Evolutionary conservation across 2,113 vertebrate species (phyloP), one percentile per base, ranked within the genome.

Genomic region (Lepus timidus): DNA sequence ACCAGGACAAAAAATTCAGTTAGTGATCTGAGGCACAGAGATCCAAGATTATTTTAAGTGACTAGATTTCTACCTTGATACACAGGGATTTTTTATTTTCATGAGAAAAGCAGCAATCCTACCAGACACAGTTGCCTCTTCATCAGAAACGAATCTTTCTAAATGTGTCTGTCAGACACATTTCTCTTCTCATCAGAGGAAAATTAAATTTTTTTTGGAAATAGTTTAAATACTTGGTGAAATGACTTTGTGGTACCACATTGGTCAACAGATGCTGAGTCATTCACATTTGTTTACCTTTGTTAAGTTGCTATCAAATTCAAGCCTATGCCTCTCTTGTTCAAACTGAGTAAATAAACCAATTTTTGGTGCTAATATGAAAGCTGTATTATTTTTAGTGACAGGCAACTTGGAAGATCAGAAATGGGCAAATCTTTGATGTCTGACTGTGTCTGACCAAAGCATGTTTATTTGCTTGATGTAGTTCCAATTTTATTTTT

Each of bases 181-280:
- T 73, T 73, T 78, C 52, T 2, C 20, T 61, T 93, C 0, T 51
- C 31, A 52, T 61, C 33, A 87, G 44, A 86, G 51, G 31, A 86
- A 87, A 87, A 82, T 31, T 39, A 58, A 90, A 55, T 87, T 68
- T 76, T 81, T 86, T 81, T 61, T 74, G 49, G 61, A 82, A 85
- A 73, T 64, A 79, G 14, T 73, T 67, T 20, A 16, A n/a, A 39
- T 85, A 39, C 81, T 85, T 85, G n/a, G 16, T 90, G 27, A 85
- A 67, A 39, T 75, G 58, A 75, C 33, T 79, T 71, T 81, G 23
- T 87, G 62, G 61, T 14, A 68, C 31, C 20, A 3, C 49, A 62
- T 5, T 44, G 39, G 39, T 44, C 39, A 44, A 44, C 39, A 5
- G 39, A 44, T 44, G 39, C 39, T 44, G 20, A 58, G 31, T 67